Conservation (phyloP, 1,140 invertebrate species). For the Drosophila punjabiensis region DNA sequence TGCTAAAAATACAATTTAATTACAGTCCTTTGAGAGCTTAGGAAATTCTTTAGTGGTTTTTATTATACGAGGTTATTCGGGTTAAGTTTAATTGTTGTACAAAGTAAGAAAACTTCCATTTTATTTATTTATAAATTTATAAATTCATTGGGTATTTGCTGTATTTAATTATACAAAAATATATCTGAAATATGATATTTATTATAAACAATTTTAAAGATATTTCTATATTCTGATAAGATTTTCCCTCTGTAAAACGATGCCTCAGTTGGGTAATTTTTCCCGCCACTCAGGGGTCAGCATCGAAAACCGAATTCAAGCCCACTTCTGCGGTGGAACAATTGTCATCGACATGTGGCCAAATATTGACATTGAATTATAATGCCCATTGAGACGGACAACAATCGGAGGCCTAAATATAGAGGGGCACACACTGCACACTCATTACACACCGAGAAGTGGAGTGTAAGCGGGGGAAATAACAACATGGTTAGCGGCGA, state of each 20-base stretch:
- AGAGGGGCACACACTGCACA: constrained; percentile 13
- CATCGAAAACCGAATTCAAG: constrained; percentile 1
- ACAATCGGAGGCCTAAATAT: constrained; percentile 56
- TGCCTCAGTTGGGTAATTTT: neutral
- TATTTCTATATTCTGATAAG: too few relatives aligned
- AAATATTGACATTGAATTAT: constrained; percentile 81
- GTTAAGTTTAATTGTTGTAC: neutral
- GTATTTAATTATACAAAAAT: neutral
- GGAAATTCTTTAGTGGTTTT: constrained; percentile 8
- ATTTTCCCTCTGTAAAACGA: neutral
- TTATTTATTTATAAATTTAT: too few relatives aligned
- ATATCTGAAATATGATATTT: neutral
- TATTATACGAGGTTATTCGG: neutral
- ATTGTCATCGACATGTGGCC: constrained; percentile 23
- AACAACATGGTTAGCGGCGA: constrained; percentile 28
- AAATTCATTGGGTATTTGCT: neutral
- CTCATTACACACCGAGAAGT: constrained; percentile 20
- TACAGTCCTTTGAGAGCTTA: neutral
- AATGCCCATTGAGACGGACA: constrained; percentile 54
- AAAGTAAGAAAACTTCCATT: neutral
- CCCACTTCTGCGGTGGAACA: constrained; percentile 12
- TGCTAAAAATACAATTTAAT: constrained; percentile 41
- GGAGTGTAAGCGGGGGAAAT: constrained; percentile 25
- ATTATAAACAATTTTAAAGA: neutral
- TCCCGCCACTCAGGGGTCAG: neutral